Percentiles rank a stretch among this genome's conserved stretches.
Conservation (phyloP, 2,888 invertebrate species). For the Apeira syringaria region DNA sequence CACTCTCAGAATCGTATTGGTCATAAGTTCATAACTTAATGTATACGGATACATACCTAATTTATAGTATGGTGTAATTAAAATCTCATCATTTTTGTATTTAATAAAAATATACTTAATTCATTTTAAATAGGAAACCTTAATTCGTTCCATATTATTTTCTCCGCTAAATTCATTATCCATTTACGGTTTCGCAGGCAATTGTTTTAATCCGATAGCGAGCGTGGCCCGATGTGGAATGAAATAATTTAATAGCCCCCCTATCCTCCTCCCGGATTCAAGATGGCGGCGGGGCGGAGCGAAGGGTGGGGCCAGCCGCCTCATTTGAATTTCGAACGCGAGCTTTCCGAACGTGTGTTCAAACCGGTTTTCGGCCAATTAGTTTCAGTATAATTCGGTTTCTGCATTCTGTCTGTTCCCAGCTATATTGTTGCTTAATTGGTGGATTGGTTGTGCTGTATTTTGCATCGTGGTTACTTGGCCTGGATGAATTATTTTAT, state of each 20-base stretch:
- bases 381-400: conserved; percentile 77
- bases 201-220: conserved; percentile 82
- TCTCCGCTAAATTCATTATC: conserved; percentile 79
- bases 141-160: conserved; percentile 73
- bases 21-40: too few relatives aligned
- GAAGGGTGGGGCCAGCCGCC: conserved; percentile 76
- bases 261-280: conserved; percentile 65
- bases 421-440: conserved; percentile 64
- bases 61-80: too few relatives aligned
- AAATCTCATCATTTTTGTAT: too few relatives aligned
- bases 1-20: too few relatives aligned
- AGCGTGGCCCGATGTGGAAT: conserved; percentile 78
- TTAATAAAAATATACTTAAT: conserved; percentile 20
- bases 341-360: conserved; percentile 78
- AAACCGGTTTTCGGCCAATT: conserved; percentile 80
- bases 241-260: conserved; percentile 82
- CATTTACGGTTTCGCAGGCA: conserved; percentile 80
- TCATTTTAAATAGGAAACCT: conserved; percentile 46
- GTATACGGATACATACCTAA: too few relatives aligned
- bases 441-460: conserved; percentile 28
- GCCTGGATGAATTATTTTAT: background rate
- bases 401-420: conserved; percentile 53
- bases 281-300: conserved; percentile 80
- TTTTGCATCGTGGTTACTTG: background rate
- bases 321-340: conserved; percentile 82